Percentiles rank a stretch among this genome's conserved stretches.
Conservation (phyloP, 2,888 invertebrate species). For the Ceraclea dissimilis region DNA sequence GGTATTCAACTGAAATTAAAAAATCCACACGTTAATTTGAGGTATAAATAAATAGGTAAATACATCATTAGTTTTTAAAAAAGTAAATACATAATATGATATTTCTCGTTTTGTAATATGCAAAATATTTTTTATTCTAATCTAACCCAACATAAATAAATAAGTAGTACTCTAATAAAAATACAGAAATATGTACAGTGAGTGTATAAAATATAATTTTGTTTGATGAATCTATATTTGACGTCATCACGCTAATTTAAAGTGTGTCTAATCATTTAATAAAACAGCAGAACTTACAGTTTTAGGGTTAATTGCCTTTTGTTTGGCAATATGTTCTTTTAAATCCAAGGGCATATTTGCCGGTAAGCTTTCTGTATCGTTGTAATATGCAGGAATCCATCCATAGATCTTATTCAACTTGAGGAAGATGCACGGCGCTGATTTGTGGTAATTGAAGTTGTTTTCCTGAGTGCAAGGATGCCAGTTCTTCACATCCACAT, state of each 20-base stretch:
- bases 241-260: no score
- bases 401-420: conserved; percentile 94
- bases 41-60: background rate
- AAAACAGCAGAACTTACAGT: conserved; percentile 13
- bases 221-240: no score
- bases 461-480: conserved; percentile 76
- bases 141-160: no score
- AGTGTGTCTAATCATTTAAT: no score
- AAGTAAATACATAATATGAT: no score
- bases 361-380: conserved; percentile 62
- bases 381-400: conserved; percentile 80
- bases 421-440: conserved; percentile 88
- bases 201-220: no score
- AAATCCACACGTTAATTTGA: background rate
- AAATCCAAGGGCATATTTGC: conserved; percentile 65
- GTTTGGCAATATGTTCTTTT: conserved; percentile 57
- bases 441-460: conserved; percentile 83
- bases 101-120: no score
- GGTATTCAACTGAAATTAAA: conserved; percentile 58
- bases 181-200: no score
- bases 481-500: conserved; percentile 77
- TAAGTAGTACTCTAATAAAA: no score
- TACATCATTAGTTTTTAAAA: no score
- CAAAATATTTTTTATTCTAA: no score
- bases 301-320: conserved; percentile 7